Percentiles rank a stretch among this genome's conserved stretches.
Conservation (phyloP, 1,140 invertebrate genomes). For the Sycobia sp. region DNA sequence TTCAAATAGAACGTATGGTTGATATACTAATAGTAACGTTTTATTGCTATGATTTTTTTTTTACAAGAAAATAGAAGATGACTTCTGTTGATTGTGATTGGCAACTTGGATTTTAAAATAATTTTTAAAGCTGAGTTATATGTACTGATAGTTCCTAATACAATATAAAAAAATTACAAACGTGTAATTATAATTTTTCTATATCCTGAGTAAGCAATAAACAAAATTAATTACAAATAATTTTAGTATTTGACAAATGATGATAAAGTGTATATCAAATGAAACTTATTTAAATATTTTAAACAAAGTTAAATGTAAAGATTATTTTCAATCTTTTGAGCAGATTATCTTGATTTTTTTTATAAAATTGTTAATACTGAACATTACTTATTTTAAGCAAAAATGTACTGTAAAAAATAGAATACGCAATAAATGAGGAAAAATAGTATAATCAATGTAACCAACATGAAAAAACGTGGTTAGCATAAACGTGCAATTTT, state of each 20-base stretch:
- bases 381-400: conserved; percentile 24
- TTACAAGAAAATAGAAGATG: conserved; percentile 6
- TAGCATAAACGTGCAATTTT: conserved; percentile 32
- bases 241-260: not conserved
- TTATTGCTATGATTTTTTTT: conserved; percentile 26
- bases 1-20: conserved; percentile 12
- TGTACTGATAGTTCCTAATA: conserved; percentile 36
- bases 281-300: not conserved
- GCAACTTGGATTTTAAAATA: conserved; percentile 30
- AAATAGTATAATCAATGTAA: conserved; percentile 13
- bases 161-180: conserved; percentile 13
- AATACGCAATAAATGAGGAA: conserved; percentile 4
- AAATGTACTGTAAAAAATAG: conserved; percentile 26
- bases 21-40: conserved; percentile 4
- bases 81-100: conserved; percentile 32
- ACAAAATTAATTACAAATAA: conserved; percentile 4
- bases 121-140: conserved; percentile 28
- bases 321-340: conserved; percentile 12
- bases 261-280: not conserved
- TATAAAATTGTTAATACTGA: conserved; percentile 9
- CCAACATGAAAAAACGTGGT: conserved; percentile 20
- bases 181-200: conserved; percentile 21
- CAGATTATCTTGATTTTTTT: conserved; percentile 12
- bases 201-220: conserved; percentile 14
- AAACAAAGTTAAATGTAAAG: conserved; percentile 4